phyloP scores from a whole-genome alignment of 1,140 invertebrate species.

The Tetramorium simillimum region DNA sequence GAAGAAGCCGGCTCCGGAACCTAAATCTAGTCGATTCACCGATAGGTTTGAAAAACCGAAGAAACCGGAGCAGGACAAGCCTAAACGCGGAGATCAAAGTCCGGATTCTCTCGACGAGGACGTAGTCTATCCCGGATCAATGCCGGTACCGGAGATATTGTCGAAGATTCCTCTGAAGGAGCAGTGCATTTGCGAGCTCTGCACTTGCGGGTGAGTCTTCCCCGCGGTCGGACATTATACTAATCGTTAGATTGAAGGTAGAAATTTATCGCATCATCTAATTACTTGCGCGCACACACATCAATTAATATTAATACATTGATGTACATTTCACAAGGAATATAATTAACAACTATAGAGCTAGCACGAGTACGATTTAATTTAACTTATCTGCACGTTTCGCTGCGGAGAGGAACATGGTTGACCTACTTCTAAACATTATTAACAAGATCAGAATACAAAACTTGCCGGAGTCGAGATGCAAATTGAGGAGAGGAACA shows the following conservation, averaged over 20 bases:
- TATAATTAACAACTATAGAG: slow-evolving; percentile 29
- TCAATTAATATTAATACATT: not conserved
- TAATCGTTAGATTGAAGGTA: not conserved
- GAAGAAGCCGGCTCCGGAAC: slow-evolving; percentile 52
- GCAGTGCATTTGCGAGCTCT: slow-evolving; percentile 95
- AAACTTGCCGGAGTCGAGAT: slow-evolving; percentile 50
- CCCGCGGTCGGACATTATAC: not conserved
- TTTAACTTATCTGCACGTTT: slow-evolving; percentile 53
- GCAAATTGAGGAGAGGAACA: slow-evolving; percentile 55
- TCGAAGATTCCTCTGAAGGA: slow-evolving; percentile 87
- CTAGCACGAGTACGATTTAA: slow-evolving; percentile 23
- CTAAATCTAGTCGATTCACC: slow-evolving; percentile 61
- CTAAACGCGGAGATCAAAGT: slow-evolving; percentile 76
- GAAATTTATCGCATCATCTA: not conserved
- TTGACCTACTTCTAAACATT: slow-evolving; percentile 48
- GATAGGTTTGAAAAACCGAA: slow-evolving; percentile 57
- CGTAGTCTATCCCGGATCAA: slow-evolving; percentile 21
- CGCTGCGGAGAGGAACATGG: slow-evolving; percentile 38
- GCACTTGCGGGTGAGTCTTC: slow-evolving; percentile 94
- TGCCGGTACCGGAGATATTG: slow-evolving; percentile 73
- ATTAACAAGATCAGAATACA: slow-evolving; percentile 65
- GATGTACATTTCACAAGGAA: not conserved
- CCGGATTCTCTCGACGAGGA: slow-evolving; percentile 77
- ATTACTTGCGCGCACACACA: not conserved
- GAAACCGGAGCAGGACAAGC: slow-evolving; percentile 65